Base-by-base conservation (phyloP, 2,797 vertebrate species). In the Gallinago solitaria region DNA sequence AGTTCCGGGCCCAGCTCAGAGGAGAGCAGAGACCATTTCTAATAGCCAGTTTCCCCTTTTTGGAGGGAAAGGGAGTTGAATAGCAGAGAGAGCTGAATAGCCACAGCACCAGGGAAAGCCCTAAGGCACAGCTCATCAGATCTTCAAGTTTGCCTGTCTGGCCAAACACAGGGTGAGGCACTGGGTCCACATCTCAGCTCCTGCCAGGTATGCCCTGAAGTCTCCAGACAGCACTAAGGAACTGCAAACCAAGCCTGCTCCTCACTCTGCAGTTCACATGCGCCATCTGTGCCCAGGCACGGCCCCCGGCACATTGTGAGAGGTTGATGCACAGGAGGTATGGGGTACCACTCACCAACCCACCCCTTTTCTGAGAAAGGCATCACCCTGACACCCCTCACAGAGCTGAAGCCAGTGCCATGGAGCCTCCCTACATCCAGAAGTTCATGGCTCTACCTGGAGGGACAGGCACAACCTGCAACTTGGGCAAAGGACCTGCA, bases 271-370 rank as follows among this genome's bases (percentile, higher is more conserved):
- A 60, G 60, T 61, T 60, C n/a, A 18, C 5, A 3, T 2, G 5
- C 27, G n/a, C 35, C 71, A 48, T 56, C 65, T 0, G 0, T 45
- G 43, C 35, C 59, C 59, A 15, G n/a, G 28, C 39, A 17, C 10
- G 68, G 54, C 10, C 45, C 45, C 68, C 4, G 1, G 35, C 64
- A 61, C 0, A 0, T 3, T 41, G 63, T 19, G 30, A 76, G 37
- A 83, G 70, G 45, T 65, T 41, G 28, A 15, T 64, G 63, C 69
- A 33, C 53, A 50, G 81, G 70, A 84, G 64, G 12, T 63, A 30
- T 19, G 28, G 41, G 59, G 32, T 2, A 27, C 59, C 50, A 24
- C 57, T 41, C 53, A 56, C 15, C 3, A 2, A 8, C 47, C 37
- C 54, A 60, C 30, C 61, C 67, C n/a, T 90, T 59, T 92, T 30